Percentiles rank a stretch among this genome's conserved stretches.
Evolutionary conservation across 2,113 vertebrate genomes (phyloP).

Genomic region (Cyprinodon variegatus): DNA sequence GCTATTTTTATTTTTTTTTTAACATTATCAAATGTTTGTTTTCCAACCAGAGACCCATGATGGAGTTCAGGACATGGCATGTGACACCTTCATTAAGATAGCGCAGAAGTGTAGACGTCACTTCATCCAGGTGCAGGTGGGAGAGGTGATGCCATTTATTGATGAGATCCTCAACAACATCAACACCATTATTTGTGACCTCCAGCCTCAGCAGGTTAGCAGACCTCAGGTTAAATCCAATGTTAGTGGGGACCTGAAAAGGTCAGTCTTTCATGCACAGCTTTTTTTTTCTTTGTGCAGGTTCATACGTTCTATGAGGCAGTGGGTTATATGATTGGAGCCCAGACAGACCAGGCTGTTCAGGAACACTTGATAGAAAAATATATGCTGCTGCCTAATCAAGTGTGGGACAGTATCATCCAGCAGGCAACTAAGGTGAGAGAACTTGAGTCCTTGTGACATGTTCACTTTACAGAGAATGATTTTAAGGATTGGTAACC

Average conservation of each 20-base stretch:
- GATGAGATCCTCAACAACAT: slow-evolving; percentile 99
- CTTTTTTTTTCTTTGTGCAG: slow-evolving; percentile 63
- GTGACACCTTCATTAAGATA: slow-evolving; percentile 99
- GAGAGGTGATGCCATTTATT: slow-evolving; percentile 99
- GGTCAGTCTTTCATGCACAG: neutral
- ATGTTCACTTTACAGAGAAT: neutral
- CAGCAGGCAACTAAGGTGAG: slow-evolving; percentile 97
- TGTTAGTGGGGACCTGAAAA: neutral
- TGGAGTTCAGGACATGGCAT: slow-evolving; percentile 99
- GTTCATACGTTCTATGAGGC: slow-evolving; percentile 99
- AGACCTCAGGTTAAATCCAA: neutral
- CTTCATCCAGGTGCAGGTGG: slow-evolving; percentile 98
- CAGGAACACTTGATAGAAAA: slow-evolving; percentile 99
- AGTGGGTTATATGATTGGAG: slow-evolving; percentile 98
- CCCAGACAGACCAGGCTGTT: slow-evolving; percentile 96
- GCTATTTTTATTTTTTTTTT: no score
- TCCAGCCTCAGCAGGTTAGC: slow-evolving; percentile 96
- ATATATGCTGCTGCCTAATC: slow-evolving; percentile 98
- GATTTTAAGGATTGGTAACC: neutral
- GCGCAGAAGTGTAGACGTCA: slow-evolving; percentile 98
- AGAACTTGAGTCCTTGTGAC: neutral
- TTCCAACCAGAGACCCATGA: slow-evolving; percentile 91
- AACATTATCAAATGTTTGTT: neutral
- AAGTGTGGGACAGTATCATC: slow-evolving; percentile 99
- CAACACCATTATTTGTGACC: slow-evolving; percentile 99